Evolutionary conservation across 2,113 vertebrate species (phyloP).

Genomic region (Pyxicephalus adspersus): DNA sequence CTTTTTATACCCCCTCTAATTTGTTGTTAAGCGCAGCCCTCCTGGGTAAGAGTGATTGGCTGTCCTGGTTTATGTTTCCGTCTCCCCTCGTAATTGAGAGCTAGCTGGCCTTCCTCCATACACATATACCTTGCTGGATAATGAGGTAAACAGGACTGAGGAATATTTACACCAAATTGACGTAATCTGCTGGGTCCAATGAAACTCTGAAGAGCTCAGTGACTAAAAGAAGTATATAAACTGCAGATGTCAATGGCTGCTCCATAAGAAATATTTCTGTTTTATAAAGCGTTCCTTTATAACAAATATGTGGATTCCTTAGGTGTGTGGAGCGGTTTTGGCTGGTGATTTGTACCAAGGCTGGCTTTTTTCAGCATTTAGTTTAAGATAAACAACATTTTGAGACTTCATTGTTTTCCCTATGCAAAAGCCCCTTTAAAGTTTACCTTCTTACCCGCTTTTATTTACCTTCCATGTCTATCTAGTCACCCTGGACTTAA

Average conservation of each 20-base stretch:
- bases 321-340: neutral
- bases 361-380: neutral
- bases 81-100: constrained; percentile 20
- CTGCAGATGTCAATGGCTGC: constrained; percentile 30
- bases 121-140: neutral
- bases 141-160: constrained; percentile 16
- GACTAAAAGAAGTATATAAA: constrained; percentile 5
- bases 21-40: neutral
- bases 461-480: no score
- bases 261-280: constrained; percentile 18
- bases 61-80: neutral
- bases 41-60: neutral
- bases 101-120: no score
- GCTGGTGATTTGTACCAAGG: neutral
- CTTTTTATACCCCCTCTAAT: neutral
- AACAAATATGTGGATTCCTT: constrained; percentile 7
- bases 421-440: no score
- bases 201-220: constrained; percentile 7
- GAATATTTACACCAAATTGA: constrained; percentile 14
- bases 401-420: neutral
- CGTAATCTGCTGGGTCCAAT: constrained; percentile 13
- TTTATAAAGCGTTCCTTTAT: constrained; percentile 13
- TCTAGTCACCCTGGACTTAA: no score
- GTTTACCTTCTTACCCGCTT: no score
- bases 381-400: neutral